A percentile compares a stretch with the other conserved stretches of the same genome.
These are phyloP conservation scores for Prinia subflava DNA, from an alignment of 2,113 vertebrate genomes.

Conservation along the genomic window DNA sequence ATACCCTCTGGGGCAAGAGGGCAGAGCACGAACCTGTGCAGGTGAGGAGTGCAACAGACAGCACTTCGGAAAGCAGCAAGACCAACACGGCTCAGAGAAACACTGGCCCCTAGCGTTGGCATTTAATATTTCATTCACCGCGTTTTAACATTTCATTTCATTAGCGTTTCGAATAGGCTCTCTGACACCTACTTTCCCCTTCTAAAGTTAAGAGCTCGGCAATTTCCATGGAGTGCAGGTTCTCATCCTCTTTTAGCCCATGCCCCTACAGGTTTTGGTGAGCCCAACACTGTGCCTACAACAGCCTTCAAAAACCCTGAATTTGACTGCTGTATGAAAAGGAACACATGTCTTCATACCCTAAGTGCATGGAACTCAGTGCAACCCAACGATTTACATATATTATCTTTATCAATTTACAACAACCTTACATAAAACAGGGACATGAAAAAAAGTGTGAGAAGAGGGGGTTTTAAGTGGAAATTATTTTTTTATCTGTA, in stretches of 20 bases:
- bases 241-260: not conserved
- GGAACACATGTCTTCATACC: not conserved
- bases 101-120: not conserved
- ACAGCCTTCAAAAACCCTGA: not conserved
- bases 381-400: accelerated
- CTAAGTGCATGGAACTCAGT: not conserved
- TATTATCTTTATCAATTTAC: not conserved
- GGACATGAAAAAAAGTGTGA: not conserved
- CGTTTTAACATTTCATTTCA: not conserved
- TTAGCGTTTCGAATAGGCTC: not conserved
- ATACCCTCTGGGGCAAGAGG: not conserved
- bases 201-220: not conserved
- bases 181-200: not conserved
- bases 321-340: not conserved
- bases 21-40: accelerated
- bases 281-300: not conserved
- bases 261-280: accelerated
- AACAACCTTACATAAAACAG: not conserved
- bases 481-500: accelerated
- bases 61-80: not conserved
- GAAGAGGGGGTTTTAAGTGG: not conserved
- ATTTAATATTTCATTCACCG: not conserved
- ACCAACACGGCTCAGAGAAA: not conserved
- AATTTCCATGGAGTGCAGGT: not conserved
- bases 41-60: accelerated